phyloP scores from a whole-genome alignment of 2,888 invertebrate species.

The Podabrus alpinus region DNA sequence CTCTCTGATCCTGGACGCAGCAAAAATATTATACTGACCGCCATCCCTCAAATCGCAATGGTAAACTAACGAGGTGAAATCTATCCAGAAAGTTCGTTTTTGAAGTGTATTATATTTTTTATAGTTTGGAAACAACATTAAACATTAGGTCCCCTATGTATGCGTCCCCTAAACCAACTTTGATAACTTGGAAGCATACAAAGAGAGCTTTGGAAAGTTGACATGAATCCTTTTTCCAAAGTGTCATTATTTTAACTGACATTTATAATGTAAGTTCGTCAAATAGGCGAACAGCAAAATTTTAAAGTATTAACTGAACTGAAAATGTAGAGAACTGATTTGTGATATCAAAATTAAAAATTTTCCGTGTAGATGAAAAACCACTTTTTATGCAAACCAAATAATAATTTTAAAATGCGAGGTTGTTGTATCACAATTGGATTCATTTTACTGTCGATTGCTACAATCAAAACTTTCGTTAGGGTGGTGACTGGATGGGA shows the following conservation, averaged over 20 bases:
- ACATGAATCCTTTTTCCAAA: background rate
- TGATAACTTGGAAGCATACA: background rate
- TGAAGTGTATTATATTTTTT: no score
- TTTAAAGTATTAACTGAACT: background rate
- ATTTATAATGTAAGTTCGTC: background rate
- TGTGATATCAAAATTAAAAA: background rate
- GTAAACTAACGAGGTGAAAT: no score
- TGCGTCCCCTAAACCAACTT: no score
- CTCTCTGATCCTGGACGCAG: no score
- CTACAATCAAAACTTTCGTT: background rate
- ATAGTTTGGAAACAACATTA: no score
- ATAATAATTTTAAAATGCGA: background rate
- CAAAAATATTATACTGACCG: no score
- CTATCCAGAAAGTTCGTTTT: no score
- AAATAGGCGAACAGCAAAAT: background rate
- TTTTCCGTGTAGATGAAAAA: background rate
- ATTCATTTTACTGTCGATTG: background rate
- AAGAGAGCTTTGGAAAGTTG: background rate
- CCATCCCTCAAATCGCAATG: no score
- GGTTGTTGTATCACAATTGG: background rate
- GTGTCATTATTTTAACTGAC: background rate
- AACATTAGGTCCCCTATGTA: no score
- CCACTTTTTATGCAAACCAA: no score
- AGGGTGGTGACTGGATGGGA: slow-evolving; percentile 39
- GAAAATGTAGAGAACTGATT: background rate